A percentile compares a stretch with the other conserved stretches of the same genome.
Evolutionary conservation across 2,113 vertebrate genomes (phyloP).

Genomic region (Halcyon senegalensis): DNA sequence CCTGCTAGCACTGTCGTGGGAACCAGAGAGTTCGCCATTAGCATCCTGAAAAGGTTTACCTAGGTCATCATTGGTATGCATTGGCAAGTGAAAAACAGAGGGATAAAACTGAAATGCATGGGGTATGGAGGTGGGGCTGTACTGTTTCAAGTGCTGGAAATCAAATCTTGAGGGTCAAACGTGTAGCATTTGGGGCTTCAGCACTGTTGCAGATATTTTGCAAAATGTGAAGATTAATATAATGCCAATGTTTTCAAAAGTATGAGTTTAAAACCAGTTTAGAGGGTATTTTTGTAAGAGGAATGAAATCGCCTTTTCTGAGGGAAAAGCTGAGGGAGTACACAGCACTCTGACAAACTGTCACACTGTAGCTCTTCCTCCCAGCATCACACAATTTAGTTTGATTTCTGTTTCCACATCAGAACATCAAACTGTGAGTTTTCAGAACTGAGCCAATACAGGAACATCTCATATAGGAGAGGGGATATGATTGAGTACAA

Average conservation of each 20-base stretch:
- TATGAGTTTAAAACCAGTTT: not conserved
- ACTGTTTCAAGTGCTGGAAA: not conserved
- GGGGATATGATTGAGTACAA: not conserved
- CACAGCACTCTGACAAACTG: not conserved
- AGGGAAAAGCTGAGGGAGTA: not conserved
- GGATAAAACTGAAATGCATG: not conserved
- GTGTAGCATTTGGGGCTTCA: accelerated
- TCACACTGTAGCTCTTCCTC: not conserved
- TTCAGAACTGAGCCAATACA: not conserved
- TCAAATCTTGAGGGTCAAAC: not conserved
- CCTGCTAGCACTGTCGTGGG: not conserved
- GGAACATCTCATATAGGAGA: not conserved
- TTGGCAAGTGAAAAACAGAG: not conserved
- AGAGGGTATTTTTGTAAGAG: not conserved
- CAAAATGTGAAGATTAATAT: not conserved
- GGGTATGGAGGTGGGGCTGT: not conserved
- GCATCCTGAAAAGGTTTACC: not conserved
- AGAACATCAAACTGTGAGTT: not conserved
- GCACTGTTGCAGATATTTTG: not conserved
- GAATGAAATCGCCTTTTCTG: not conserved
- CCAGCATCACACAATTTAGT: accelerated
- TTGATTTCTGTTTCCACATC: not conserved
- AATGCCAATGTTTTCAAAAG: not conserved
- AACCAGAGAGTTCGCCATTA: accelerated
- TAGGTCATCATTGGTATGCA: not conserved